phyloP scores from a whole-genome alignment of 1,140 invertebrate species.

The Lepidotrigona ventralis region DNA sequence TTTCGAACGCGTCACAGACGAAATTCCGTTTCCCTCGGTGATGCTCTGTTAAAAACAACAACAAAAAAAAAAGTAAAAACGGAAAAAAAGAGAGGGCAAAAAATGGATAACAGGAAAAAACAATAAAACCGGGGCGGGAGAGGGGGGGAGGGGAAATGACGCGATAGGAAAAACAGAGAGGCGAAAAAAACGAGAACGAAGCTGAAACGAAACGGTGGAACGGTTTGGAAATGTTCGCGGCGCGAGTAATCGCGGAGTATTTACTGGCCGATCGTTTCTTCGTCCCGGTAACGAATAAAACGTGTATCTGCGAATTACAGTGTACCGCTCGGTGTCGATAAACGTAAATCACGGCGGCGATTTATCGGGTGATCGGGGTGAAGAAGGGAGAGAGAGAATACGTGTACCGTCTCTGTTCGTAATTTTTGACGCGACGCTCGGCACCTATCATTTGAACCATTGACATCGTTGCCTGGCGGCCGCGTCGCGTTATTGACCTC shows the following conservation, averaged over 20 bases:
- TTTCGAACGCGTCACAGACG: too few relatives aligned
- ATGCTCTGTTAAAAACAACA: background rate
- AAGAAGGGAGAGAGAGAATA: background rate
- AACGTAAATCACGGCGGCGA: constrained; percentile 36
- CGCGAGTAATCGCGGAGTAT: constrained; percentile 22
- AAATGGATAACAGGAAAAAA: background rate
- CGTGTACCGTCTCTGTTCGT: constrained; percentile 18
- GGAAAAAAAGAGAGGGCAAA: background rate
- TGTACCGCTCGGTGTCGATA: background rate
- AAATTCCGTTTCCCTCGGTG: background rate
- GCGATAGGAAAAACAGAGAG: background rate
- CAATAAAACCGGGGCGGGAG: background rate
- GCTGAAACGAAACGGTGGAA: background rate
- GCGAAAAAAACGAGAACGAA: background rate
- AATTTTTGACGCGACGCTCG: constrained; percentile 46
- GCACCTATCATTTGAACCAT: constrained; percentile 47
- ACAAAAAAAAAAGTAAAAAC: background rate
- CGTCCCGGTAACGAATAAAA: constrained; percentile 1
- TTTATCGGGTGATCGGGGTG: constrained; percentile 16
- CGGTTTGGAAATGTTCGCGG: background rate
- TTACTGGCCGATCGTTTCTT: constrained; percentile 25
- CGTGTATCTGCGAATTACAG: constrained; percentile 14
- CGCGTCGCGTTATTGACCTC: constrained; percentile 20
- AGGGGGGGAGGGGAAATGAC: too few relatives aligned
- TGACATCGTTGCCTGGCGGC: constrained; percentile 29